Evolutionary conservation across 2,797 vertebrate genomes (phyloP).

Genomic region (Spatula clypeata): DNA sequence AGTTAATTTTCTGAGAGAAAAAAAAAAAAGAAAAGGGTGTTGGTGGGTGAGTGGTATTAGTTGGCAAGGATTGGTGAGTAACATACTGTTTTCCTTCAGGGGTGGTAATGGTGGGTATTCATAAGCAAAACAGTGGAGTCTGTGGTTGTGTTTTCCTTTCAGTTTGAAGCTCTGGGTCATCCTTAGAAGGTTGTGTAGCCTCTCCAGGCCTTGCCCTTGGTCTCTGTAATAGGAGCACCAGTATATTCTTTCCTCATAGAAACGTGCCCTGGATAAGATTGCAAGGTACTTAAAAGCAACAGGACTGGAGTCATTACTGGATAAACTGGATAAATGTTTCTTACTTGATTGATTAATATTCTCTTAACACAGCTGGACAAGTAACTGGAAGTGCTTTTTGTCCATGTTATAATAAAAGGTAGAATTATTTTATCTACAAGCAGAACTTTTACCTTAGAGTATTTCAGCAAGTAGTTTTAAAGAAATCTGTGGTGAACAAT

Average conservation of each 20-base stretch:
- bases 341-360: slow-evolving; percentile 1
- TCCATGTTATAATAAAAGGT: slow-evolving; percentile 5
- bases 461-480: slow-evolving; percentile 7
- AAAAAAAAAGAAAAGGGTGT: no score
- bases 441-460: not conserved
- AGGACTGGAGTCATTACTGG: not conserved
- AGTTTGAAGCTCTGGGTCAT: rapidly evolving
- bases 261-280: not conserved
- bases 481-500: slow-evolving; percentile 3
- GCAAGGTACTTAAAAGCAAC: not conserved
- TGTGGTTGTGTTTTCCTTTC: not conserved
- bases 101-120: no score
- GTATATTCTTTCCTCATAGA: not conserved
- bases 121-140: not conserved
- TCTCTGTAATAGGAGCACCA: not conserved
- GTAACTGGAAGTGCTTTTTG: slow-evolving; percentile 28
- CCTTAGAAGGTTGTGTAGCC: not conserved
- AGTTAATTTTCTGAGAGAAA: not conserved
- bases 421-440: not conserved
- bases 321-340: not conserved
- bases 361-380: not conserved
- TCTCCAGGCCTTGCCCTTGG: not conserved
- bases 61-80: not conserved
- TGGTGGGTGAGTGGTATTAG: not conserved
- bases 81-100: not conserved